Percentiles rank a stretch among this genome's conserved stretches.
These are phyloP conservation scores for Cyprinella venusta DNA, from an alignment of 2,797 vertebrate genomes.

Conservation along the genomic window DNA sequence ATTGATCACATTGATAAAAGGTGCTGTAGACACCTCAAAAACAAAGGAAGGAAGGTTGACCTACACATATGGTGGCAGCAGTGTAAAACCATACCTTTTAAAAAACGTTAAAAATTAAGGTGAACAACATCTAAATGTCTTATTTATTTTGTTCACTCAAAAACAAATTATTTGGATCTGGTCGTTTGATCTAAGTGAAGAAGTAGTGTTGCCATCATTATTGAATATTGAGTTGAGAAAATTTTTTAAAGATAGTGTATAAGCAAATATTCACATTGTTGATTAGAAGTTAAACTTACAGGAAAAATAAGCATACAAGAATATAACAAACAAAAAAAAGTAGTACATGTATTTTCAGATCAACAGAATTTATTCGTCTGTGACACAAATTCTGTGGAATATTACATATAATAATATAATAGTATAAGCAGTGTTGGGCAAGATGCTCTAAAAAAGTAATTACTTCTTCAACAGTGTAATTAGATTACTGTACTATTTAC, in stretches of 20 bases:
- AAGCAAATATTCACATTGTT: too few species aligned
- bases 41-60: neutral
- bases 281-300: too few species aligned
- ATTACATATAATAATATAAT: neutral
- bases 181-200: neutral
- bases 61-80: neutral
- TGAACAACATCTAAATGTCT: neutral
- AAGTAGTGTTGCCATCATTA: neutral
- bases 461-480: too few species aligned
- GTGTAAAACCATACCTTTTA: too few species aligned
- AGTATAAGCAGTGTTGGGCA: too few species aligned
- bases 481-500: too few species aligned
- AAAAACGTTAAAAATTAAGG: neutral
- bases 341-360: neutral
- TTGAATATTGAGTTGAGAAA: neutral
- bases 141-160: neutral
- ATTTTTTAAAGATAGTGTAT: too few species aligned
- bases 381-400: neutral
- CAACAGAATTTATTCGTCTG: neutral
- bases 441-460: too few species aligned
- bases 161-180: neutral
- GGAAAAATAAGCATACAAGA: neutral
- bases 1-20: neutral
- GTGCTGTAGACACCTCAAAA: slow-evolving; percentile 1
- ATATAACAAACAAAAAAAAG: neutral